Percentiles rank a stretch among this genome's conserved stretches.
Evolutionary conservation across 2,113 vertebrate genomes (phyloP).

Genomic region (Delphinapterus leucas): DNA sequence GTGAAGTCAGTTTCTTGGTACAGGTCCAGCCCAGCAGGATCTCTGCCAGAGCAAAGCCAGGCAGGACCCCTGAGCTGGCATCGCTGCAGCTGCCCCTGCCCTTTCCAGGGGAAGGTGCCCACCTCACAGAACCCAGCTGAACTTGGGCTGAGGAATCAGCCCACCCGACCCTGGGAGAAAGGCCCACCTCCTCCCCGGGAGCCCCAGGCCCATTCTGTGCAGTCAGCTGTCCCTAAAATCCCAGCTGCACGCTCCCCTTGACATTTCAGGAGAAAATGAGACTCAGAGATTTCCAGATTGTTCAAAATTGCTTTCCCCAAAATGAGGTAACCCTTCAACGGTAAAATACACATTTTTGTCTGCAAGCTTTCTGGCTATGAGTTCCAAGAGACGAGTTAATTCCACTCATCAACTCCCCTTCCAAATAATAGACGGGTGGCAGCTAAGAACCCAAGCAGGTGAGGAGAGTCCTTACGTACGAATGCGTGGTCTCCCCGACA

Average conservation of each 20-base stretch:
- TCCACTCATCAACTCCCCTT: rapidly evolving
- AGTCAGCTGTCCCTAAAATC: rapidly evolving
- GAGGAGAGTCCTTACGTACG: background rate
- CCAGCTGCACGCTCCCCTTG: rapidly evolving
- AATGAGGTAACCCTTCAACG: rapidly evolving
- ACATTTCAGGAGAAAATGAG: background rate
- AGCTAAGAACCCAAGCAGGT: rapidly evolving
- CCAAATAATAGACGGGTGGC: rapidly evolving
- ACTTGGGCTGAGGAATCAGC: rapidly evolving
- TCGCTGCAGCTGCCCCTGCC: rapidly evolving
- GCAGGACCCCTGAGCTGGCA: background rate
- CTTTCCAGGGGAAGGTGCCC: rapidly evolving
- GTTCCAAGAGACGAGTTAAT: background rate
- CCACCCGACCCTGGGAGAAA: no score
- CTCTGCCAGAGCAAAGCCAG: rapidly evolving
- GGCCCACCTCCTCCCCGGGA: rapidly evolving
- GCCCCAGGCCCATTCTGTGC: rapidly evolving
- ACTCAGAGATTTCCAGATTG: background rate
- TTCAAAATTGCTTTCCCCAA: background rate
- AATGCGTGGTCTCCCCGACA: no score
- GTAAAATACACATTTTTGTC: rapidly evolving
- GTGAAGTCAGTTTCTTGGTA: rapidly evolving
- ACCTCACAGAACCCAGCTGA: rapidly evolving
- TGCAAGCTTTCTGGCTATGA: rapidly evolving
- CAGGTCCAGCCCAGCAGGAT: rapidly evolving